Percentiles rank a stretch among this genome's conserved stretches.
These are phyloP conservation scores for Apomyelois bistriatella DNA, from an alignment of 2,888 invertebrate genomes.

Conservation along the genomic window DNA sequence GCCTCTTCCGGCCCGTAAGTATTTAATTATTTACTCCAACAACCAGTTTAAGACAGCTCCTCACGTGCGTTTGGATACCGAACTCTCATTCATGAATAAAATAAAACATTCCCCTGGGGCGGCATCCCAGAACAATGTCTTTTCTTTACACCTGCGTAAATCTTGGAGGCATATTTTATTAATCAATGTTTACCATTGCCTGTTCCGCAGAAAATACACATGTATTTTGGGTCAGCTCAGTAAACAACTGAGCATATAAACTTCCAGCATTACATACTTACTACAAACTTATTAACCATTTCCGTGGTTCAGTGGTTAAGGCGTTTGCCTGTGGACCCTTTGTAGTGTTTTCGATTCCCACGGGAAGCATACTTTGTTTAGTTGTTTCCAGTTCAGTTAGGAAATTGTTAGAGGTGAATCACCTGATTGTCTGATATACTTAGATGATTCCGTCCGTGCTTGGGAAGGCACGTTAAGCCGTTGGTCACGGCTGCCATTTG, in stretches of 20 bases:
- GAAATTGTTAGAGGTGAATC: too few species aligned
- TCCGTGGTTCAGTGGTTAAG: too few species aligned
- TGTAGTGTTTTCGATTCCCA: too few species aligned
- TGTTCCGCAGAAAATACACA: slow-evolving; percentile 6
- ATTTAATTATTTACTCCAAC: slow-evolving; percentile 29
- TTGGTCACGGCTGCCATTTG: too few species aligned
- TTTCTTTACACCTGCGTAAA: slow-evolving; percentile 52
- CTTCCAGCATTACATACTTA: not conserved
- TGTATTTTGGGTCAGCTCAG: not conserved
- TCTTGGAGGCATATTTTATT: slow-evolving; percentile 40
- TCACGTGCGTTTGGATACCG: slow-evolving; percentile 32
- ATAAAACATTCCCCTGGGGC: slow-evolving; percentile 36
- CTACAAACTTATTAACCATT: too few species aligned
- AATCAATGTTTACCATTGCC: slow-evolving; percentile 39
- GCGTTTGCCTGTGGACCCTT: too few species aligned
- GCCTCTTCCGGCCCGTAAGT: slow-evolving; percentile 12
- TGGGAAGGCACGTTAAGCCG: too few species aligned
- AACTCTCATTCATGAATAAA: slow-evolving; percentile 46
- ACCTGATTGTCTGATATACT: too few species aligned
- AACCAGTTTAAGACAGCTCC: slow-evolving; percentile 29
- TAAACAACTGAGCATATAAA: not conserved
- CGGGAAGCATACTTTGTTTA: too few species aligned
- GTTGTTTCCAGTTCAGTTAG: too few species aligned
- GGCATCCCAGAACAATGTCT: slow-evolving; percentile 44
- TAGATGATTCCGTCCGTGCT: too few species aligned